phyloP scores from a whole-genome alignment of 2,888 invertebrate genomes.

The Amitus sp. region DNA sequence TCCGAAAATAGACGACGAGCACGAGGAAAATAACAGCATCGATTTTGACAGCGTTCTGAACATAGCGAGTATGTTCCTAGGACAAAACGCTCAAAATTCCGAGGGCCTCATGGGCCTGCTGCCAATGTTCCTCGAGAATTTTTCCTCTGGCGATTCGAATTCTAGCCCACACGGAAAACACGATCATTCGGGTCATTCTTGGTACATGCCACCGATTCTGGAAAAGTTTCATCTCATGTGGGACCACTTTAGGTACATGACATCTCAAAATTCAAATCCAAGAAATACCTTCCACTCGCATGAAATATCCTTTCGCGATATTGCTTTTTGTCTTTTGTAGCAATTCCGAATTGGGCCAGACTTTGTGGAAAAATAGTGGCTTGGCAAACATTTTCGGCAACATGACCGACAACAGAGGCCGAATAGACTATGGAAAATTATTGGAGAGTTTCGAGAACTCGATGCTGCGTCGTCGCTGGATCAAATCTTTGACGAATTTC shows the following conservation, averaged over 20 bases:
- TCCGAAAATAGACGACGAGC: slow-evolving; percentile 20
- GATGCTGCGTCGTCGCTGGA: slow-evolving; percentile 83
- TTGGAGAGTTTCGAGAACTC: slow-evolving; percentile 84
- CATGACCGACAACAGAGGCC: slow-evolving; percentile 77
- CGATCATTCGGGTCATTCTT: slow-evolving; percentile 73
- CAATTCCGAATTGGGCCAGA: slow-evolving; percentile 80
- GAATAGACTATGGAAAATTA: slow-evolving; percentile 77
- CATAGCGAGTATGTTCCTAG: slow-evolving; percentile 56
- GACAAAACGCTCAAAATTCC: slow-evolving; percentile 60
- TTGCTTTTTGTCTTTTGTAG: slow-evolving; percentile 53
- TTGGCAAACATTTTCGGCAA: slow-evolving; percentile 75
- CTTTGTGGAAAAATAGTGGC: slow-evolving; percentile 79
- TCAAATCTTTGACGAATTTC: slow-evolving; percentile 78
- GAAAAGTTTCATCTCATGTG: slow-evolving; percentile 79
- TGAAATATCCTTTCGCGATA: neutral
- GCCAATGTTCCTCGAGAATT: slow-evolving; percentile 75
- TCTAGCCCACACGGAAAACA: slow-evolving; percentile 72
- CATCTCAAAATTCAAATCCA: neutral
- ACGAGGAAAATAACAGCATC: slow-evolving; percentile 38
- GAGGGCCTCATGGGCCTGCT: slow-evolving; percentile 71
- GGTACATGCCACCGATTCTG: slow-evolving; percentile 77
- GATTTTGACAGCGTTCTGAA: slow-evolving; percentile 55
- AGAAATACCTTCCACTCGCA: too few relatives aligned
- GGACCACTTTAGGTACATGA: slow-evolving; percentile 73
- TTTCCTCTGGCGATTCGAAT: slow-evolving; percentile 73